Conservation (phyloP, 2,888 invertebrate genomes). For the Meiosimyza decipiens region DNA sequence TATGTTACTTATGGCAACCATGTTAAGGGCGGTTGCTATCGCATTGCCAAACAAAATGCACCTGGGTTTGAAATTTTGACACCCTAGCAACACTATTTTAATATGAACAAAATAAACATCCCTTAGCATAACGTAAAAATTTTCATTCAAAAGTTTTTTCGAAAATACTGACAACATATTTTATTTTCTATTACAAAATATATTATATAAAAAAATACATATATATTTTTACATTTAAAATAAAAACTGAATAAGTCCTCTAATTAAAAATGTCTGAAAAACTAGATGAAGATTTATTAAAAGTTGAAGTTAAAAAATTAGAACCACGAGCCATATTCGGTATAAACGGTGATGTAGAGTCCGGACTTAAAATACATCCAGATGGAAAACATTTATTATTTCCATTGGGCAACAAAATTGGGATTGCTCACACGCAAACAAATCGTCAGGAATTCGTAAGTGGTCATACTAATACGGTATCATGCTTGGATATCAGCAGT, state of each 20-base stretch:
- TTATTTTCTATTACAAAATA: neutral
- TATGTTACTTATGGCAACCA: too few relatives aligned
- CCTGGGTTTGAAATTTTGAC: too few relatives aligned
- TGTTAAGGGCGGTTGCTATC: too few relatives aligned
- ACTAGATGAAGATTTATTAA: constrained; percentile 13
- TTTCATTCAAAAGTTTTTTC: neutral
- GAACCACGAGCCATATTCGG: constrained; percentile 80
- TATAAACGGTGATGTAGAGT: constrained; percentile 75
- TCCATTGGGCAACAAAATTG: constrained; percentile 83
- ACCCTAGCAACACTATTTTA: constrained; percentile 8
- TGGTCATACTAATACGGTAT: constrained; percentile 84
- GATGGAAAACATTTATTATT: constrained; percentile 78
- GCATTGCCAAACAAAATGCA: too few relatives aligned
- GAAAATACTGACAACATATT: neutral
- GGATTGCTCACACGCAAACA: constrained; percentile 74
- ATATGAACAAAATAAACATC: neutral
- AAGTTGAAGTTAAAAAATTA: constrained; percentile 65
- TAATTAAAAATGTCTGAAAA: constrained; percentile 34
- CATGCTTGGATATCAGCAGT: constrained; percentile 80
- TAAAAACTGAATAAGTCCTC: neutral
- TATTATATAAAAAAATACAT: neutral
- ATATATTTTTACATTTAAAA: neutral
- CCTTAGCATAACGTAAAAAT: neutral
- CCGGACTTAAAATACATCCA: constrained; percentile 79
- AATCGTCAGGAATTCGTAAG: constrained; percentile 80